Conservation (phyloP, 2,888 invertebrate species). For the Orthosia incerta region DNA sequence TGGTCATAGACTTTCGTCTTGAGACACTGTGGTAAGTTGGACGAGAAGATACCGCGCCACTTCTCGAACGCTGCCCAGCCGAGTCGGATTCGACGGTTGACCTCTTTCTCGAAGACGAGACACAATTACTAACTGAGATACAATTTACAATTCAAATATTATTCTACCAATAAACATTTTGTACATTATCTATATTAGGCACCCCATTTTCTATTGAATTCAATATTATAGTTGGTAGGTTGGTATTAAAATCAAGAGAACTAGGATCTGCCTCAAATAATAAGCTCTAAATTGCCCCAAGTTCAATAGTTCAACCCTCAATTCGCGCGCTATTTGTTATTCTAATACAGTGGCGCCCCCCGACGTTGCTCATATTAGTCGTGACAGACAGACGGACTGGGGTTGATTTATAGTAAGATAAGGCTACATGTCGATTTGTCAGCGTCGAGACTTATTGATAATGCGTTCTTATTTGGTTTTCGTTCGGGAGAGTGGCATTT, state of each 20-base stretch:
- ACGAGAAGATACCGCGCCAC: no score
- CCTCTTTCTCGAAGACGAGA: no score
- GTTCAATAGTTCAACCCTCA: slow-evolving; percentile 65
- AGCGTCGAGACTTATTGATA: slow-evolving; percentile 63
- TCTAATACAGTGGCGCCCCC: slow-evolving; percentile 65
- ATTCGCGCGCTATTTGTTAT: slow-evolving; percentile 64
- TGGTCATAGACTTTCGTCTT: no score
- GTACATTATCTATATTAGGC: no score
- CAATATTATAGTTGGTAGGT: not conserved
- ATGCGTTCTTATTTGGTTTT: slow-evolving; percentile 58
- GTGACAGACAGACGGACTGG: slow-evolving; percentile 53
- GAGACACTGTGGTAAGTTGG: no score
- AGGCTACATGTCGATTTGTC: slow-evolving; percentile 64
- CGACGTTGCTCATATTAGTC: slow-evolving; percentile 58
- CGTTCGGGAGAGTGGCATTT: not conserved
- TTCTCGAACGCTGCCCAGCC: no score
- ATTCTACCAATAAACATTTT: no score
- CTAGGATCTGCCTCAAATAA: slow-evolving; percentile 3
- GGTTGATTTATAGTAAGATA: slow-evolving; percentile 68
- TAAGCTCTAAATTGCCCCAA: slow-evolving; percentile 47
- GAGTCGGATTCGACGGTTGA: no score
- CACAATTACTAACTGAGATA: no score
- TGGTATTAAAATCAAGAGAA: not conserved
- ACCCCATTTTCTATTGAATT: not conserved
- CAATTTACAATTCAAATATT: no score